Evolutionary conservation across 2,888 invertebrate genomes (phyloP).

Genomic region (Drosophila paucipuncta): DNA sequence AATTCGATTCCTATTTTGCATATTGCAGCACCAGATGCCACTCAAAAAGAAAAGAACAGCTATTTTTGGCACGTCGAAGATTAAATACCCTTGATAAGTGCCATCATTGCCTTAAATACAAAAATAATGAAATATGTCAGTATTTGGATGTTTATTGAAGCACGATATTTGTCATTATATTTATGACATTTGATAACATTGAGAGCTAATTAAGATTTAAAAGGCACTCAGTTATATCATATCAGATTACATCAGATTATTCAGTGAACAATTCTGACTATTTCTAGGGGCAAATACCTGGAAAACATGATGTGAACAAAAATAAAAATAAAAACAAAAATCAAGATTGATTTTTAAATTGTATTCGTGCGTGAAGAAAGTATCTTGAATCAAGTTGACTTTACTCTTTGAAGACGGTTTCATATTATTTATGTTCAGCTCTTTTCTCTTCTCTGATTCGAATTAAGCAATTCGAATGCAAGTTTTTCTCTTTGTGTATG

Average conservation of each 20-base stretch:
- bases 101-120: not conserved
- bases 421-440: not conserved
- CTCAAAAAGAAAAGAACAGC: not conserved
- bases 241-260: not conserved
- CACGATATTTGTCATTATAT: not conserved
- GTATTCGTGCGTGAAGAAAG: not conserved
- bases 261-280: not conserved
- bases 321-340: not conserved
- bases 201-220: not conserved
- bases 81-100: not conserved
- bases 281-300: not conserved
- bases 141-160: not conserved
- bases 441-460: not conserved
- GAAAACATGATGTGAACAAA: not conserved
- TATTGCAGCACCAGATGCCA: not conserved
- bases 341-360: not conserved
- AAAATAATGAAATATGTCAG: not conserved
- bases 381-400: not conserved
- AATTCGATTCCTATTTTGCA: not conserved
- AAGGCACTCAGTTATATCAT: not conserved
- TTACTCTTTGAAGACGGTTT: not conserved
- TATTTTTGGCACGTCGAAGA: not conserved
- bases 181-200: not conserved
- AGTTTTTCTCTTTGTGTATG: not conserved
- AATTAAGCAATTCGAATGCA: not conserved